Base-by-base conservation (phyloP, 2,113 vertebrate species). In the Oriolus oriolus region DNA sequence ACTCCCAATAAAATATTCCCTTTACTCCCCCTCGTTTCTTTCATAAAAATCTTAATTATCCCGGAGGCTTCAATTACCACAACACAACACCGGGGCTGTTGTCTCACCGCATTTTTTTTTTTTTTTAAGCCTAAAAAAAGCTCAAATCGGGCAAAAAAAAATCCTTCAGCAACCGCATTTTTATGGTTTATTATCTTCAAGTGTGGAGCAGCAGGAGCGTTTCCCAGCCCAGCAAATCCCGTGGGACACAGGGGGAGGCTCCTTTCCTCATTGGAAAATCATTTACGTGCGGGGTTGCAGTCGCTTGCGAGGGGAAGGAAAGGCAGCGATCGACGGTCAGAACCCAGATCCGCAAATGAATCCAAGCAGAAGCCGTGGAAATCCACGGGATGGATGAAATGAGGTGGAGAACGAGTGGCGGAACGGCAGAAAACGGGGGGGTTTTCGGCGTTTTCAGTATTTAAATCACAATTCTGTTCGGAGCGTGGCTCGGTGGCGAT, bases 251-350 rank as follows among this genome's bases (percentile, higher is more conserved):
- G 1, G n/a, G 47, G 35, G 63, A 33, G 20, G 31, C 39, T 66
- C 57, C 42, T 26, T 7, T 18, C 54, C 68, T 53, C 22, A 45
- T 11, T 37, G 63, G 66, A 76, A 78, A 82, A 37, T 70, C 19
- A 75, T 68, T 84, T 52, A 45, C 0, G 2, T 5, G 57, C 35
- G 8, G 8, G n/a, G 9, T 28, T 18, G 21, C 7, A 5, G 33
- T 3, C 27, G 42, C 90, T 65, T 10, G 2, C 3, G 28, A 73
- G 49, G 50, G 41, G 20, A 35, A 45, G 64, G 42, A 18, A 49
- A 54, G 15, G 2, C 10, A 4, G 9, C 5, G 31, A 76, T 3
- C 0, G 54, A 70, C 5, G 45, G 2, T 0, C 27, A 11, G 3
- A 10, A 10, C 11, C 13, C 4, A 2, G 10, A 13, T 35, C 3